These are phyloP conservation scores for Otus scops DNA, from an alignment of 2,797 vertebrate species.

Conservation along the genomic window DNA sequence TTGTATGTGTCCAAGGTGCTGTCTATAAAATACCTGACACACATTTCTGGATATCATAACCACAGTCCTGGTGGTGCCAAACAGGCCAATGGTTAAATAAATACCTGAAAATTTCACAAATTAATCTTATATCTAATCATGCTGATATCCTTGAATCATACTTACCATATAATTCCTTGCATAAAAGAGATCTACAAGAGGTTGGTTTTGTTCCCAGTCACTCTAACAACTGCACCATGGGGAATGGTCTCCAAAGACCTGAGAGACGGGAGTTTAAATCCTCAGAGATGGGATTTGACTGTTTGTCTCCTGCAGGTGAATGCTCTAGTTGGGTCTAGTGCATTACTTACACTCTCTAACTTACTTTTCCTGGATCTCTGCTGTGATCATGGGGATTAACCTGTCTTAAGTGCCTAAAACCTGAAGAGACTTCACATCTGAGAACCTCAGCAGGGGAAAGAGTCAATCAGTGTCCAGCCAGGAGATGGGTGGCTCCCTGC, in stretches of 20 bases:
- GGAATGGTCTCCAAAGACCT: not conserved
- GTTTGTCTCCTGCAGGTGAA: not conserved
- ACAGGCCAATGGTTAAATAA: not conserved
- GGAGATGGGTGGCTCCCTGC: not conserved
- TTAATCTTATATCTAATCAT: not conserved
- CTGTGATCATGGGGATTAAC: not conserved
- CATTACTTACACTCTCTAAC: fast-evolving
- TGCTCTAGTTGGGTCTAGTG: not conserved
- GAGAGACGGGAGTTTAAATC: not conserved
- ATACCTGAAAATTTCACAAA: not conserved
- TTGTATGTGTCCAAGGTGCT: not conserved
- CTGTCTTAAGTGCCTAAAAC: not conserved
- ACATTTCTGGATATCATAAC: not conserved
- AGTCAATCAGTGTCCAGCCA: not conserved
- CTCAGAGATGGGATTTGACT: not conserved
- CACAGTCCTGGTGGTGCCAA: not conserved
- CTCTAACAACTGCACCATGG: not conserved
- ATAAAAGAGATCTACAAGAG: not conserved
- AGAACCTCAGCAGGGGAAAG: not conserved
- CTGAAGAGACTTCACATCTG: not conserved
- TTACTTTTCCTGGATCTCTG: not conserved
- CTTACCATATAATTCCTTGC: not conserved
- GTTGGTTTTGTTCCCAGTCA: not conserved
- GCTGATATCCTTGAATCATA: not conserved
- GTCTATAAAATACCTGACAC: not conserved